Evolutionary conservation across 1,140 invertebrate species (phyloP).

Genomic region (Saccostrea cuccullata): DNA sequence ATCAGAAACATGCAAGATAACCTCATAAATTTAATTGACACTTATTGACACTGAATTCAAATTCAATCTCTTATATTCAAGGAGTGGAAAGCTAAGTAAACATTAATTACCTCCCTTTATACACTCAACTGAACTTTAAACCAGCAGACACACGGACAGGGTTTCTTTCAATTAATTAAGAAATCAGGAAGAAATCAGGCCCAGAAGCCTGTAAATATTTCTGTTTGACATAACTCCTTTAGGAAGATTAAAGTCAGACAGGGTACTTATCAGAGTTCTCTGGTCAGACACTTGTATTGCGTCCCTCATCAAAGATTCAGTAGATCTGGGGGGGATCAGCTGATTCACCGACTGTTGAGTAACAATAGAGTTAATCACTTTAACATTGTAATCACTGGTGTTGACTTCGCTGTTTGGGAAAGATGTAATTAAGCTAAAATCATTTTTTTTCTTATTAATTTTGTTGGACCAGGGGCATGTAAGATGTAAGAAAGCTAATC

Average conservation of each 20-base stretch:
- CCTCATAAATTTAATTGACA: background rate
- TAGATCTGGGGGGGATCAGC: background rate
- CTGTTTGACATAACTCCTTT: background rate
- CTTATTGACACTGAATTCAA: background rate
- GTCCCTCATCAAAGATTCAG: slow-evolving; percentile 6
- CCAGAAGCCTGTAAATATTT: background rate
- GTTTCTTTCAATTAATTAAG: slow-evolving; percentile 7
- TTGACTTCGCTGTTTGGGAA: background rate
- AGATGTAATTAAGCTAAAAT: background rate
- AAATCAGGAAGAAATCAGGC: background rate
- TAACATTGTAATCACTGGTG: background rate
- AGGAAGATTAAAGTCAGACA: background rate
- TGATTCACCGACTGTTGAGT: background rate
- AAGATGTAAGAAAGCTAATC: background rate
- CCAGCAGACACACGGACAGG: background rate
- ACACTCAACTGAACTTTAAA: background rate
- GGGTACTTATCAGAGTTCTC: background rate
- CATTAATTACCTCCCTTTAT: background rate
- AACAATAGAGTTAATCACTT: slow-evolving; percentile 15
- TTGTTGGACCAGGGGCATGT: background rate
- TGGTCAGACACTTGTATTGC: background rate
- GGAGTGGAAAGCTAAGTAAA: background rate
- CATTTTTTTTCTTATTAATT: background rate
- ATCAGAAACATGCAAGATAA: background rate
- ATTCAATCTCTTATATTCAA: background rate